Evolutionary conservation across 2,113 vertebrate genomes (phyloP).

Genomic region (Dasyprocta punctata): DNA sequence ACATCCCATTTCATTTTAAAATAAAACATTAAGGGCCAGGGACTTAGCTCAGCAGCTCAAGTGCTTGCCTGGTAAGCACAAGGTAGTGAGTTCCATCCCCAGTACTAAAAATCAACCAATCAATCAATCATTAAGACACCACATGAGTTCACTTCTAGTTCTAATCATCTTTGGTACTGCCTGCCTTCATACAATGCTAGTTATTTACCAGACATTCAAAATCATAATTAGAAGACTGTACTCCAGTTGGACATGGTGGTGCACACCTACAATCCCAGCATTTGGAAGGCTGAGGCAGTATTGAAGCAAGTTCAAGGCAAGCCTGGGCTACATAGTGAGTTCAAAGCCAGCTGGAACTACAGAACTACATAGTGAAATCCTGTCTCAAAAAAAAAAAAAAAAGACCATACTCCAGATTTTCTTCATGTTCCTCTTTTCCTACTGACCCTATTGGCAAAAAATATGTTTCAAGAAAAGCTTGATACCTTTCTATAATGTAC

Average conservation of each 20-base stretch:
- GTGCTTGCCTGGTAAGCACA: too few species aligned
- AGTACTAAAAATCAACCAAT: too few species aligned
- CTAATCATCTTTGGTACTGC: not conserved
- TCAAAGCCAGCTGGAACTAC: not conserved
- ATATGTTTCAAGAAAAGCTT: not conserved
- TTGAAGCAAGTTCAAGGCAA: not conserved
- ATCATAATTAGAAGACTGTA: not conserved
- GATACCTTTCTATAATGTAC: not conserved
- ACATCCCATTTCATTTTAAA: conserved; percentile 2
- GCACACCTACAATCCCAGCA: not conserved
- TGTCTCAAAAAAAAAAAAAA: not conserved
- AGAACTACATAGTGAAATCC: not conserved
- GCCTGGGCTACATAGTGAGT: not conserved
- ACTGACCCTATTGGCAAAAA: not conserved
- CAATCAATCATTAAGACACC: not conserved
- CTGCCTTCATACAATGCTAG: not conserved
- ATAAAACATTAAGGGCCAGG: not conserved
- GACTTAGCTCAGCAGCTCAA: too few species aligned
- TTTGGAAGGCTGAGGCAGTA: not conserved
- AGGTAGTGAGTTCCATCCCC: too few species aligned
- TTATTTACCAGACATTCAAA: not conserved
- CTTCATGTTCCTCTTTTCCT: not conserved
- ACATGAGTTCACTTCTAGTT: not conserved
- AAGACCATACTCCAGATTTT: not conserved
- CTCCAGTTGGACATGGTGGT: not conserved